A percentile compares a stretch with the other conserved stretches of the same genome.
These are phyloP conservation scores for Dermatemys mawii DNA, from an alignment of 2,113 vertebrate genomes.

Conservation along the genomic window DNA sequence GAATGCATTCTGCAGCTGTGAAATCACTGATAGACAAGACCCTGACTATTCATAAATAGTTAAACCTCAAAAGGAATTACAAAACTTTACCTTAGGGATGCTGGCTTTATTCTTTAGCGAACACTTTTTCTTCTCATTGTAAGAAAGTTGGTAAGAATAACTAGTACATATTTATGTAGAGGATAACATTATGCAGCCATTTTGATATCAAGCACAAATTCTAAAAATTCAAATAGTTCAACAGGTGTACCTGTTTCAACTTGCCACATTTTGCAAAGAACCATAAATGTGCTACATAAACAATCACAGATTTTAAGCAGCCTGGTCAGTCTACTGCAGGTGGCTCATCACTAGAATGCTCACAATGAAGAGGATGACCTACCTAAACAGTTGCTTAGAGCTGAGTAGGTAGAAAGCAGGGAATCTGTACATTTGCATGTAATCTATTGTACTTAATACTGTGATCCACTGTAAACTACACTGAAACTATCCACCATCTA, in stretches of 20 bases:
- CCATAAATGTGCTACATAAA: not conserved
- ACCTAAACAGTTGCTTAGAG: not conserved
- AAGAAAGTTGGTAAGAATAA: not conserved
- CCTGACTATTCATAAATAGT: not conserved
- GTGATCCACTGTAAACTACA: not conserved
- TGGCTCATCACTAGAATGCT: not conserved
- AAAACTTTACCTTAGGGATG: not conserved
- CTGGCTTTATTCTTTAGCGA: not conserved
- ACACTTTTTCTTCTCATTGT: not conserved
- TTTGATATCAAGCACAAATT: not conserved
- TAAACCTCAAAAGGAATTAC: not conserved
- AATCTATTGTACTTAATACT: not conserved
- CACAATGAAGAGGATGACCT: not conserved
- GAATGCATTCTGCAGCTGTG: not conserved
- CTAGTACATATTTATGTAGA: not conserved
- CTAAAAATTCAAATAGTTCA: not conserved
- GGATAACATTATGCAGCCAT: not conserved
- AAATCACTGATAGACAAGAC: not conserved
- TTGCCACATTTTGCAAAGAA: not conserved
- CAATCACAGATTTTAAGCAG: not conserved
- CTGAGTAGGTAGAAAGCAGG: not conserved
- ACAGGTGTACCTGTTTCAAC: not conserved
- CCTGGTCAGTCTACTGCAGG: not conserved
- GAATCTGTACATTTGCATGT: not conserved
- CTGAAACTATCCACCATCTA: not conserved